Evolutionary conservation across 1,140 invertebrate species (phyloP).

Genomic region (Drosophila busckii): DNA sequence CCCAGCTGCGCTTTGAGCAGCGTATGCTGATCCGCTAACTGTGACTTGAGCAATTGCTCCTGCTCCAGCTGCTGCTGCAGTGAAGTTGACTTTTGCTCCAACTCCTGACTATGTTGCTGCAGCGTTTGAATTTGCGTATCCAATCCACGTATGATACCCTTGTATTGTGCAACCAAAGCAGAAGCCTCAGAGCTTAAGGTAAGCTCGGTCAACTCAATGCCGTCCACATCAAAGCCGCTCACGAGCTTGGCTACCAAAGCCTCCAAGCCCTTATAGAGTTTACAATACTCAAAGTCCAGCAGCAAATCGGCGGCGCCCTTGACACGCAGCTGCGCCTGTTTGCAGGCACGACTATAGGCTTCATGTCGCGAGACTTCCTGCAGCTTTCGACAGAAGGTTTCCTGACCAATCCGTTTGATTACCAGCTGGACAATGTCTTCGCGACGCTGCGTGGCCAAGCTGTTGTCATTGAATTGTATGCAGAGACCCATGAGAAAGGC

Average conservation of each 20-base stretch:
- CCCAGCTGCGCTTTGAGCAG: slow-evolving; percentile 87
- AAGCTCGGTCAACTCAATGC: slow-evolving; percentile 80
- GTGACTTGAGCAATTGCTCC: slow-evolving; percentile 84
- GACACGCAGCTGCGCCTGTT: slow-evolving; percentile 93
- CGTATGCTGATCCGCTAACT: slow-evolving; percentile 93
- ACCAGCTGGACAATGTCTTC: slow-evolving; percentile 91
- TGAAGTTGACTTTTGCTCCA: slow-evolving; percentile 80
- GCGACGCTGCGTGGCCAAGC: slow-evolving; percentile 87
- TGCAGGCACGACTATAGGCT: slow-evolving; percentile 93
- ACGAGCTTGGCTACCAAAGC: slow-evolving; percentile 68
- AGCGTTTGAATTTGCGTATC: slow-evolving; percentile 86
- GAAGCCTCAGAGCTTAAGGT: slow-evolving; percentile 81
- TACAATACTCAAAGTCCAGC: slow-evolving; percentile 97
- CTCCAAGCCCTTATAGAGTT: slow-evolving; percentile 89
- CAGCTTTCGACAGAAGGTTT: slow-evolving; percentile 93
- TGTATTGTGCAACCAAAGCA: slow-evolving; percentile 87
- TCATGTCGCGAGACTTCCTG: slow-evolving; percentile 93
- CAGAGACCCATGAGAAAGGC: slow-evolving; percentile 97
- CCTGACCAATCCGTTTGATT: slow-evolving; percentile 93
- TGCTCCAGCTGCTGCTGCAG: slow-evolving; percentile 84
- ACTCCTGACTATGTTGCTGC: slow-evolving; percentile 80
- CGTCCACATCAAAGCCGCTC: slow-evolving; percentile 69
- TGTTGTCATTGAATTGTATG: slow-evolving; percentile 95
- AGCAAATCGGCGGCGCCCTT: slow-evolving; percentile 89
- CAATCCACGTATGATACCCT: slow-evolving; percentile 93